These are phyloP conservation scores for Tetramorium simillimum DNA, from an alignment of 1,140 invertebrate species.

Conservation along the genomic window DNA sequence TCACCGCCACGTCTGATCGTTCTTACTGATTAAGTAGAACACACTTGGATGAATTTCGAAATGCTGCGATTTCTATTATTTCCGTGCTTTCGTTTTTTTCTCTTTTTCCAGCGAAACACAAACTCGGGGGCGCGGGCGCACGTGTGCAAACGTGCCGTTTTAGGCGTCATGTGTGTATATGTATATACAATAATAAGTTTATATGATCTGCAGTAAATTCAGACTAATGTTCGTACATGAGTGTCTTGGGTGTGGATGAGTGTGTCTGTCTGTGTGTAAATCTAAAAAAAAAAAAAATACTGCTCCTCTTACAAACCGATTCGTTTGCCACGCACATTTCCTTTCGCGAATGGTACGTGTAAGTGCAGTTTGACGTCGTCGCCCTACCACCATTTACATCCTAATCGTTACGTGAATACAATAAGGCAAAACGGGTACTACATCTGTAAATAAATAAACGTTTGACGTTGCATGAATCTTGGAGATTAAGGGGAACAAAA, in stretches of 20 bases:
- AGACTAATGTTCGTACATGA: slow-evolving; percentile 65
- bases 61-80: not conserved
- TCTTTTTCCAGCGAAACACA: not conserved
- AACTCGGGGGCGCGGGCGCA: slow-evolving; percentile 47
- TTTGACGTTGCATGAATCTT: slow-evolving; percentile 63
- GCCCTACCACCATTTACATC: slow-evolving; percentile 59
- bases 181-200: slow-evolving; percentile 73
- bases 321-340: slow-evolving; percentile 40
- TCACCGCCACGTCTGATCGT: not conserved
- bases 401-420: slow-evolving; percentile 77
- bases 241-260: not conserved
- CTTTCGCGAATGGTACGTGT: not conserved
- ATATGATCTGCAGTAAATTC: slow-evolving; percentile 79
- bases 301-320: slow-evolving; percentile 81
- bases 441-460: slow-evolving; percentile 81
- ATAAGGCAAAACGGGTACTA: slow-evolving; percentile 78
- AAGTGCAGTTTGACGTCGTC: slow-evolving; percentile 14
- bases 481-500: slow-evolving; percentile 63
- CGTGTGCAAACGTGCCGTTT: not conserved
- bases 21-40: not conserved
- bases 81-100: not conserved
- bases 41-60: not conserved
- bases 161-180: slow-evolving; percentile 57
- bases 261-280: slow-evolving; percentile 63
- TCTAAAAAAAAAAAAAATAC: slow-evolving; percentile 84